Percentiles rank a stretch among this genome's conserved stretches.
Conservation (phyloP, 1,140 invertebrate genomes). For the Drosophila ogumai region DNA sequence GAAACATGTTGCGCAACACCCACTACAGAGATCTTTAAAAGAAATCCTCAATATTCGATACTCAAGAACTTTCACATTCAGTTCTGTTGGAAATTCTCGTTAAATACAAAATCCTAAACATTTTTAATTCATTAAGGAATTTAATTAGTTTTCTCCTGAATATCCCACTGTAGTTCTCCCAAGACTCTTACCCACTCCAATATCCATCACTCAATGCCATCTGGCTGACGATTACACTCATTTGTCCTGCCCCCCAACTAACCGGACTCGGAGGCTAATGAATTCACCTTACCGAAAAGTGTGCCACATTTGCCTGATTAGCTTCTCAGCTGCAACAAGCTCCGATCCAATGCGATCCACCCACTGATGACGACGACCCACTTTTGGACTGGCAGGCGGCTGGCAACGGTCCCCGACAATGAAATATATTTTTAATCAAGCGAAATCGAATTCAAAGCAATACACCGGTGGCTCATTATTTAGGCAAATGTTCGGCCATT, state of each 20-base stretch:
- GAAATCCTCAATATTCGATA: neutral
- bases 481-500: slow-evolving; percentile 80
- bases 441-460: slow-evolving; percentile 81
- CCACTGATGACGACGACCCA: slow-evolving; percentile 38
- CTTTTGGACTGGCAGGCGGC: slow-evolving; percentile 5
- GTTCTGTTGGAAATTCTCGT: neutral
- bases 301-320: slow-evolving; percentile 77
- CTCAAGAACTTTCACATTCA: too few relatives aligned
- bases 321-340: slow-evolving; percentile 65
- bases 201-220: slow-evolving; percentile 41
- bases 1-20: too few relatives aligned
- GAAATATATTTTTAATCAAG: slow-evolving; percentile 83
- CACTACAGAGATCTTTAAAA: too few relatives aligned
- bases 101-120: neutral
- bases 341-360: neutral
- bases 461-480: slow-evolving; percentile 82
- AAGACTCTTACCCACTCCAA: neutral
- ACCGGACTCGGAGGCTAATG: slow-evolving; percentile 26
- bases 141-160: neutral
- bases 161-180: neutral
- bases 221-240: slow-evolving; percentile 33
- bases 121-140: neutral
- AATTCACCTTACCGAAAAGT: slow-evolving; percentile 50
- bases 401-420: slow-evolving; percentile 54
- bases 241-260: slow-evolving; percentile 30